These are phyloP conservation scores for Channa maculata DNA, from an alignment of 2,113 vertebrate genomes.

Conservation along the genomic window DNA sequence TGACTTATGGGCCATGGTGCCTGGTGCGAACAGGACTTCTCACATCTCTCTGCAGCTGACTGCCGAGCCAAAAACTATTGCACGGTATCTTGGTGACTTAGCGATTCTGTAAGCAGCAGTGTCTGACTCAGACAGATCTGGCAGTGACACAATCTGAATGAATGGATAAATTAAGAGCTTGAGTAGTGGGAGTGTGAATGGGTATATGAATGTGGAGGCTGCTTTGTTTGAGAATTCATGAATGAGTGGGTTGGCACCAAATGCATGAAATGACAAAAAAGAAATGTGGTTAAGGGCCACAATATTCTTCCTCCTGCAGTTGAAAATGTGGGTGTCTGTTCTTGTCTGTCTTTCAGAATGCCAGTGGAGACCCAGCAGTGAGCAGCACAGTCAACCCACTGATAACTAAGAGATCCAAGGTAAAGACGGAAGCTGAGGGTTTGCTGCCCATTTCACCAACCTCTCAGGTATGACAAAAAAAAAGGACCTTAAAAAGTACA, in stretches of 20 bases:
- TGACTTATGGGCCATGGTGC: conserved; percentile 66
- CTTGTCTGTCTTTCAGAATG: conserved; percentile 79
- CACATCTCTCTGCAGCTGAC: conserved; percentile 23
- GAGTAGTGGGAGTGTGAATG: conserved; percentile 11
- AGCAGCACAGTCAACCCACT: conserved; percentile 95
- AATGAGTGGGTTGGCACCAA: background rate
- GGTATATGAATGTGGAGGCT: background rate
- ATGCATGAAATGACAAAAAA: conserved; percentile 2
- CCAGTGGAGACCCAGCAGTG: conserved; percentile 94
- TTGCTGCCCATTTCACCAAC: conserved; percentile 79
- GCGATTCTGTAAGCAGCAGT: conserved; percentile 7
- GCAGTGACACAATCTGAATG: conserved; percentile 11
- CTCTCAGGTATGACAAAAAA: conserved; percentile 62
- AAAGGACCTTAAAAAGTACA: background rate
- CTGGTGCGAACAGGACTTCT: conserved; percentile 52
- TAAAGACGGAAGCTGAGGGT: conserved; percentile 91
- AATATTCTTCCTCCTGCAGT: background rate
- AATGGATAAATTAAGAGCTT: conserved; percentile 16
- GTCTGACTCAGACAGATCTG: background rate
- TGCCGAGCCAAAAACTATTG: conserved; percentile 20
- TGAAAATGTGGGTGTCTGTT: background rate
- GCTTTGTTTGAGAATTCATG: conserved; percentile 1
- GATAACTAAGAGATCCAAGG: conserved; percentile 95
- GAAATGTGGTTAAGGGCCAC: background rate
- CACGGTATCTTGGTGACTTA: conserved; percentile 20